phyloP scores from a whole-genome alignment of 37 sponge, comb jelly and placozoan species.

The Halichondria panicea region DNA sequence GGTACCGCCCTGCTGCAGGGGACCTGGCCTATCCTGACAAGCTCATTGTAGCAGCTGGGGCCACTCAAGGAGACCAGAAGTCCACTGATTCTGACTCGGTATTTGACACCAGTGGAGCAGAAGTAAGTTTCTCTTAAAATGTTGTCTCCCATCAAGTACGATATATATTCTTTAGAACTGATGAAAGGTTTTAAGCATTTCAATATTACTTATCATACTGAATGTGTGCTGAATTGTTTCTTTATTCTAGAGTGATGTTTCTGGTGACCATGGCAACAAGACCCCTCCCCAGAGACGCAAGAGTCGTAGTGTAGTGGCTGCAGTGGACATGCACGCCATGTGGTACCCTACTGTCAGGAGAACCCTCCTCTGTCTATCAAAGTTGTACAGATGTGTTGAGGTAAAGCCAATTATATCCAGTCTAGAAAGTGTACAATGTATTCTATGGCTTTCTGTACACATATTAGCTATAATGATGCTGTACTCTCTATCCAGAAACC shows the following conservation, averaged over 20 bases:
- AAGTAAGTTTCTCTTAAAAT: constrained; percentile 26
- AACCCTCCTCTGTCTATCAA: constrained; percentile 92
- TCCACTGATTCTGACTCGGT: constrained; percentile 68
- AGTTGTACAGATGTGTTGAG: constrained; percentile 95
- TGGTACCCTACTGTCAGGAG: constrained; percentile 99
- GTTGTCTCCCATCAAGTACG: too few species aligned
- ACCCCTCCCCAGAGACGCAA: constrained; percentile 11
- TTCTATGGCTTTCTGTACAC: too few species aligned
- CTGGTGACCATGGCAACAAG: background rate
- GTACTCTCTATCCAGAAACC: constrained; percentile 47
- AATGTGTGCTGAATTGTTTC: background rate
- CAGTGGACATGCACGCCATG: constrained; percentile 96
- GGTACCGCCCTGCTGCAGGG: constrained; percentile 87
- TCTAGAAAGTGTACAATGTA: too few species aligned
- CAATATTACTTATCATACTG: background rate
- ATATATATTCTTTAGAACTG: too few species aligned
- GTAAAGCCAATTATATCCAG: too few species aligned
- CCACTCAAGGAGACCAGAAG: constrained; percentile 6
- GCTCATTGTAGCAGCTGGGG: constrained; percentile 65
- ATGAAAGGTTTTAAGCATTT: too few species aligned
- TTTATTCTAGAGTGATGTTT: constrained; percentile 48
- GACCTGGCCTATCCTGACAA: constrained; percentile 99
- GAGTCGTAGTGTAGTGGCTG: constrained; percentile 25
- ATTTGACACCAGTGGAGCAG: constrained; percentile 60
- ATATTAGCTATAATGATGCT: background rate